Conservation (phyloP, 30 jellyfish, hydroid and myxozoan genomes). For the Clytia hemisphaerica region DNA sequence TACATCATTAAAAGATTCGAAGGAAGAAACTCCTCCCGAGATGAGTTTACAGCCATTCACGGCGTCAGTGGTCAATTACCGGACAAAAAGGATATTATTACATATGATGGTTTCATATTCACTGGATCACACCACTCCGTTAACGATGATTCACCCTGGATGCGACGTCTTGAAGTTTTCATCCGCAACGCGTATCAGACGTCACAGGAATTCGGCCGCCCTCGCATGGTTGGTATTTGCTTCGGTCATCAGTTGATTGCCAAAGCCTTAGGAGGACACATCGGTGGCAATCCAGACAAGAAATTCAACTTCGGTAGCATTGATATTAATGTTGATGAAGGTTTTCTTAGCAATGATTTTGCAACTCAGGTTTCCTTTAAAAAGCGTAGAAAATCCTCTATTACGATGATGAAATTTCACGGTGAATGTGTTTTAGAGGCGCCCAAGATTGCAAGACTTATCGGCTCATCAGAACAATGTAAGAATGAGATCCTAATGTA, state of each 20-base stretch:
- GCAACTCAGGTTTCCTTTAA: slow-evolving; percentile 4
- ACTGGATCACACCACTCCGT: slow-evolving; percentile 70
- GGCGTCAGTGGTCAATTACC: slow-evolving; percentile 64
- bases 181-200: slow-evolving; percentile 10
- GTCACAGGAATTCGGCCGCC: background rate
- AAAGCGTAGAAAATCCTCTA: background rate
- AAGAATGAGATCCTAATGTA: slow-evolving; percentile 49
- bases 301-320: slow-evolving; percentile 48
- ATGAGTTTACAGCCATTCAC: slow-evolving; percentile 14
- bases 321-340: slow-evolving; percentile 13
- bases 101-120: slow-evolving; percentile 53
- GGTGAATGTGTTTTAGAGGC: slow-evolving; percentile 48
- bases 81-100: background rate
- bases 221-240: slow-evolving; percentile 57
- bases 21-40: background rate
- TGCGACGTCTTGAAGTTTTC: slow-evolving; percentile 39
- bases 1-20: background rate
- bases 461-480: slow-evolving; percentile 55
- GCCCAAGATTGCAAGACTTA: slow-evolving; percentile 32
- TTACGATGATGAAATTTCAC: slow-evolving; percentile 42
- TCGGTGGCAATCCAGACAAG: slow-evolving; percentile 37
- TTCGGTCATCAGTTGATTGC: slow-evolving; percentile 69
- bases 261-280: slow-evolving; percentile 75
- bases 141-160: slow-evolving; percentile 56
- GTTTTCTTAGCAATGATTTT: background rate